phyloP scores from a whole-genome alignment of 2,797 vertebrate genomes.

The Acipenser ruthenus region DNA sequence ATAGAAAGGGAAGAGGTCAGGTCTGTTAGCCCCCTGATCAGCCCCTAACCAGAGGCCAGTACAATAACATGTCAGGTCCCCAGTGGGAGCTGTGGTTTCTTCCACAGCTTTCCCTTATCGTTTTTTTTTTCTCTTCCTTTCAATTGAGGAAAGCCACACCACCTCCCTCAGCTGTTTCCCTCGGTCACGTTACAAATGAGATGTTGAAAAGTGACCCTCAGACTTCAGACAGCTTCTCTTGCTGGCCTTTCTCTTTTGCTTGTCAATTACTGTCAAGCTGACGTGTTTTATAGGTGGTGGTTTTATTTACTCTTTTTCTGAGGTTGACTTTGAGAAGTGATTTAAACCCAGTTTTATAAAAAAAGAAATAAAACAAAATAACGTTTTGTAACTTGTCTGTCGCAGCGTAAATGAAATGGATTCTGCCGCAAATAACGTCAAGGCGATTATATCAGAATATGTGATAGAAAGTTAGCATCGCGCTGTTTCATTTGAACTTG shows the following conservation, averaged over 20 bases:
- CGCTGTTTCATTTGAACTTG: too few species aligned
- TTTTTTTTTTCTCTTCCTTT: constrained; percentile 25
- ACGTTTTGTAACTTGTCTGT: too few species aligned
- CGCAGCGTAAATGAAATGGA: too few species aligned
- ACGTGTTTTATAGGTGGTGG: constrained; percentile 40
- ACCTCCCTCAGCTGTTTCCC: constrained; percentile 59
- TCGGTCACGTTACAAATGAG: constrained; percentile 66
- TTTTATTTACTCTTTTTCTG: constrained; percentile 4
- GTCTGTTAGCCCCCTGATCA: constrained; percentile 48
- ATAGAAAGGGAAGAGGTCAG: constrained; percentile 42
- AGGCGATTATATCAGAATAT: too few species aligned
- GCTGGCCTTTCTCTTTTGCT: constrained; percentile 53
- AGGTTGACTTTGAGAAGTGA: too few species aligned
- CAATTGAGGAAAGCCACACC: constrained; percentile 36
- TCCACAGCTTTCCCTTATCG: constrained; percentile 34
- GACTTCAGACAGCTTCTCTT: constrained; percentile 55
- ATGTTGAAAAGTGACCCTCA: constrained; percentile 61
- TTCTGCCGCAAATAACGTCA: too few species aligned
- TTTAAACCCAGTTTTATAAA: too few species aligned
- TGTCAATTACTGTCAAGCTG: constrained; percentile 48
- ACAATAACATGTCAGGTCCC: constrained; percentile 62
- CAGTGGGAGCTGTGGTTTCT: constrained; percentile 47
- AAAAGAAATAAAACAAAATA: too few species aligned
- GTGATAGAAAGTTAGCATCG: too few species aligned
- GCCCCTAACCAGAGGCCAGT: constrained; percentile 49